phyloP scores from a whole-genome alignment of 1,140 invertebrate species.

The Drosophila persimilis region DNA sequence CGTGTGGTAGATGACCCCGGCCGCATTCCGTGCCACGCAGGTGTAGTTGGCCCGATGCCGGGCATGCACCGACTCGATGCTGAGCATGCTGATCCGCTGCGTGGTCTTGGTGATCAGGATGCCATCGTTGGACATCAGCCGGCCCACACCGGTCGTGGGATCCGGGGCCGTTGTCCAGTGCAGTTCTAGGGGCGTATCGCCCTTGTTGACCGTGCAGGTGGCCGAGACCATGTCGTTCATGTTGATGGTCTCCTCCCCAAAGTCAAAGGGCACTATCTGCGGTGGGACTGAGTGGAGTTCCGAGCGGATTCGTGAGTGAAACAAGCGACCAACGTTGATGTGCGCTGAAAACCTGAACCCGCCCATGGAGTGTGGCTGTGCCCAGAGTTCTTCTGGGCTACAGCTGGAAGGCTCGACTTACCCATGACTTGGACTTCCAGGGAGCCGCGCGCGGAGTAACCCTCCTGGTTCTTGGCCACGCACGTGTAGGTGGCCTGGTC shows the following conservation, averaged over 20 bases:
- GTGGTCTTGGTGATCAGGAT: constrained; percentile 86
- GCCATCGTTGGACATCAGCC: constrained; percentile 80
- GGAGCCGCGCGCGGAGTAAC: constrained; percentile 92
- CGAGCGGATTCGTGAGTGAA: constrained; percentile 18
- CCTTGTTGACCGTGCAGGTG: constrained; percentile 92
- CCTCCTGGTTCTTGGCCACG: constrained; percentile 94
- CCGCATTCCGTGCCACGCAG: constrained; percentile 90
- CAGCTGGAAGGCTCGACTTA: constrained; percentile 85
- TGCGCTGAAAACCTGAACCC: constrained; percentile 52
- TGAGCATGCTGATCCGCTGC: constrained; percentile 87
- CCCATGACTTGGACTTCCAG: constrained; percentile 98
- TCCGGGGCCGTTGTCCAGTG: constrained; percentile 85
- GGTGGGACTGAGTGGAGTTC: constrained; percentile 85
- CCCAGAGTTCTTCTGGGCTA: constrained; percentile 36
- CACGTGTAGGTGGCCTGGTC: constrained; percentile 98
- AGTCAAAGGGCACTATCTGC: constrained; percentile 88
- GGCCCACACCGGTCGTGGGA: constrained; percentile 64
- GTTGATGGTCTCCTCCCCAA: constrained; percentile 88
- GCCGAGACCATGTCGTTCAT: constrained; percentile 88
- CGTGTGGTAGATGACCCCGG: constrained; percentile 88
- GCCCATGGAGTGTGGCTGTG: constrained; percentile 22
- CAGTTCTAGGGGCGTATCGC: constrained; percentile 91
- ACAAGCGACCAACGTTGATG: constrained; percentile 53
- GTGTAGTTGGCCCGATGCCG: constrained; percentile 89
- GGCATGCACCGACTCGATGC: constrained; percentile 87